Percentiles rank a stretch among this genome's conserved stretches.
Evolutionary conservation across 2,113 vertebrate species (phyloP).

Genomic region (Camelus dromedarius): DNA sequence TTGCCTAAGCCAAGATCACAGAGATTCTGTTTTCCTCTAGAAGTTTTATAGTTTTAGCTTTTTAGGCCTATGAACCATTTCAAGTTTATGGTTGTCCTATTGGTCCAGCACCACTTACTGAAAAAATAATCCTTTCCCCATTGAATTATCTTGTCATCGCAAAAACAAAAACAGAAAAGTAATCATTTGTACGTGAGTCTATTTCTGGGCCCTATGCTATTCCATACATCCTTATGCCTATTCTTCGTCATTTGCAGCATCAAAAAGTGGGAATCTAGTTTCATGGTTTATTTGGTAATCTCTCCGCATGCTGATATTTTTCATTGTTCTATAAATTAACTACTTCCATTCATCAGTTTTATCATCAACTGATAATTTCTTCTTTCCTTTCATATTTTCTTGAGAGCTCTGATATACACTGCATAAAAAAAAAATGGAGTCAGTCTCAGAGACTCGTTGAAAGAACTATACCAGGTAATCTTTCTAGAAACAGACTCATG

Average conservation of each 20-base stretch:
- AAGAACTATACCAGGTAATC: neutral
- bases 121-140: neutral
- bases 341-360: neutral
- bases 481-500: neutral
- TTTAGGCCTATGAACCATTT: neutral
- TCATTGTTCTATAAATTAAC: neutral
- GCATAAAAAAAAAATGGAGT: neutral
- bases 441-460: neutral
- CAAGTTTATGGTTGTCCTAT: neutral
- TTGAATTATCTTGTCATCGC: neutral
- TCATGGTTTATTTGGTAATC: neutral
- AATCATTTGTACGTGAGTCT: neutral
- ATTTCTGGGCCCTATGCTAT: neutral
- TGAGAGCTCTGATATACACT: neutral
- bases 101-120: neutral
- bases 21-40: neutral
- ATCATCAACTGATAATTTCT: neutral
- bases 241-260: neutral
- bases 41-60: slow-evolving; percentile 28
- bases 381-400: neutral
- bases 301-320: neutral
- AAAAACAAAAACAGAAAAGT: neutral
- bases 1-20: neutral
- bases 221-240: neutral
- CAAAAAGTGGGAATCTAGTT: neutral